Evolutionary conservation across 2,113 vertebrate species (phyloP), one percentile per base, ranked within the genome.

Genomic region (Hydrochoerus hydrochaeris): DNA sequence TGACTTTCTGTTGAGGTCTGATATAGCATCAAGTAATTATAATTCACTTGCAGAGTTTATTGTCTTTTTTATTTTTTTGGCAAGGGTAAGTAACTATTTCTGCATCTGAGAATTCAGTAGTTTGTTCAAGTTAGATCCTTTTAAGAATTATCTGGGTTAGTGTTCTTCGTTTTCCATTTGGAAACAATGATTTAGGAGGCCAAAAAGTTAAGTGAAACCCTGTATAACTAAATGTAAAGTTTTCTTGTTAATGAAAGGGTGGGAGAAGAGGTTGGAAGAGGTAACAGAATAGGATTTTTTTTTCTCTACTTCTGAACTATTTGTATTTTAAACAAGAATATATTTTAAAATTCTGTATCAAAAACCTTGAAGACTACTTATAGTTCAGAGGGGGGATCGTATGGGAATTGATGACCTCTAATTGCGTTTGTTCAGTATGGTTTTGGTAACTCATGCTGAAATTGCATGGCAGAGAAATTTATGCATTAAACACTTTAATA

Each of bases 41-140:
- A 91, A 46, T 77, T 96, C 57, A 63, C 20, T 77, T 88, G 69
- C 24, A 88, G 52, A 78, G 52, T 60, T 14, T 84, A 85, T 58
- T 12, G 14, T 80, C 7, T 54, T 35, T 52, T 28, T 4, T 41
- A 3, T 38, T 41, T 77, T 69, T 90, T 81, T 73, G 4, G 4
- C 58, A 93, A 84, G 58, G 77, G 4, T n/a, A 90, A 96, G 75
- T 75, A 84, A 83, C 12, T 82, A 28, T 91, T 89, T 94, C 30
- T 94, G n/a, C 78, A 65, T 88, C 30, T 77, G 41, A 24, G 24
- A 30, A 38, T 91, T 97, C 19, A 93, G 49, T 20, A 69, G n/a
- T 86, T 87, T 11, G 10, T 86, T 93, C 32, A 88, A 85, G 85
- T 91, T 75, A 84, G 69, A 41, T 60, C 83, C 62, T 93, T 93